Evolutionary conservation across 2,797 vertebrate genomes (phyloP), one percentile per base, ranked within the genome.

Genomic region (Tapera naevia): DNA sequence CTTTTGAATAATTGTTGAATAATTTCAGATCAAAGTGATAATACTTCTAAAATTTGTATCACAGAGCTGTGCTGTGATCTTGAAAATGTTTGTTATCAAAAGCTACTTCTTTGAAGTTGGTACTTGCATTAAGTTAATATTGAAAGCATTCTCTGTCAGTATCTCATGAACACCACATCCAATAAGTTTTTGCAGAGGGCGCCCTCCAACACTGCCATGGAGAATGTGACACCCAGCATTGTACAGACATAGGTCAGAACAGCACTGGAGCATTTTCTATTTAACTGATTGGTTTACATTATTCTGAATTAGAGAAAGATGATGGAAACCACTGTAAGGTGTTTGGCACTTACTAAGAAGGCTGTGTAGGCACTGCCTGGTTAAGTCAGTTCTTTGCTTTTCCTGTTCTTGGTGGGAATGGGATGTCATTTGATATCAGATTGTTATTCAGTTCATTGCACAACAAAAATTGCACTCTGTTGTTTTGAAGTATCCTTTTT

Each of bases 401-500:
- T 89, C 57, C 19, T 71, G 74, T 86, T 88, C 24, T 72, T 80
- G 86, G 71, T 82, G 67, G 67, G 93, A 90, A 71, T 82, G 67
- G 67, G 93, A 90, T 94, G 94, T 93, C 95, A 85, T 91, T 93
- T 83, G 61, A 15, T 32, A 95, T 94, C 93, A 96, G 53, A 43
- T 91, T 74, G 87, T 27, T 46, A 16, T 88, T 82, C 88, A 71
- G 93, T 94, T 95, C 95, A 93, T 3, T 85, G 95, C 95, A 89
- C 95, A 93, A 33, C 91, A 85, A 50, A 88, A 78, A 96, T 80
- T 85, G 64, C 56, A 64, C 45, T 66, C 13, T 54, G 54, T 37
- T 92, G 70, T 82, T 95, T 90, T 4, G 17, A 87, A 95, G 37
- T 93, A 91, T 94, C 93, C 94, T 88, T 96, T 90, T 94, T 73